Evolutionary conservation across 2,113 vertebrate genomes (phyloP).

Genomic region (Casuarius casuarius): DNA sequence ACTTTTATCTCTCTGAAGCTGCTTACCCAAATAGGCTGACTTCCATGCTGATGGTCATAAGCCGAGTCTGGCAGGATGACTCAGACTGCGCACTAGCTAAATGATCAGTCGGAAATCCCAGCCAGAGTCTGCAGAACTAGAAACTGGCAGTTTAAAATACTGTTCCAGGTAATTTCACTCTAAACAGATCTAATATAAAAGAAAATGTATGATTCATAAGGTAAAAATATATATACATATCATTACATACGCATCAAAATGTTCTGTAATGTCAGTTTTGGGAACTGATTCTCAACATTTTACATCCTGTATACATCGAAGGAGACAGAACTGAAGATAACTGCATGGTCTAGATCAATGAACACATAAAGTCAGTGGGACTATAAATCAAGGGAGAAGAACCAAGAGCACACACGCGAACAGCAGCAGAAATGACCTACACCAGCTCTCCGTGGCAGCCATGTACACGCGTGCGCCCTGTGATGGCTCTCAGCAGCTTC

Average conservation of each 20-base stretch:
- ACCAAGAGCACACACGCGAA: neutral
- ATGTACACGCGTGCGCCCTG: fast-evolving
- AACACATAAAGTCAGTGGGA: no score
- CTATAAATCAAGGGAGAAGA: neutral
- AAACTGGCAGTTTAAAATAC: neutral
- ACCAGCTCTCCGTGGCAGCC: neutral
- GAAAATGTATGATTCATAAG: neutral
- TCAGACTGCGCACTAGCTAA: neutral
- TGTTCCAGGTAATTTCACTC: neutral
- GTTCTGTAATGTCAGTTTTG: neutral
- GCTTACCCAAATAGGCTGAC: neutral
- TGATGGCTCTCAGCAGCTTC: neutral
- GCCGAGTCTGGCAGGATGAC: neutral
- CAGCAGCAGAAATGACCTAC: neutral
- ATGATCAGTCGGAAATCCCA: neutral
- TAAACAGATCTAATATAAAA: neutral
- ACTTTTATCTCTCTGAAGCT: neutral
- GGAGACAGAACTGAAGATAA: neutral
- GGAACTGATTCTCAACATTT: neutral
- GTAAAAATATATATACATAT: neutral
- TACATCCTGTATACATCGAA: neutral
- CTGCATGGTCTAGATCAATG: neutral
- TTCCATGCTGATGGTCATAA: fast-evolving
- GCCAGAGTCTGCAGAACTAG: neutral
- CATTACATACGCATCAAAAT: neutral